phyloP scores from a whole-genome alignment of 1,140 invertebrate genomes.

The Planococcus citri region DNA sequence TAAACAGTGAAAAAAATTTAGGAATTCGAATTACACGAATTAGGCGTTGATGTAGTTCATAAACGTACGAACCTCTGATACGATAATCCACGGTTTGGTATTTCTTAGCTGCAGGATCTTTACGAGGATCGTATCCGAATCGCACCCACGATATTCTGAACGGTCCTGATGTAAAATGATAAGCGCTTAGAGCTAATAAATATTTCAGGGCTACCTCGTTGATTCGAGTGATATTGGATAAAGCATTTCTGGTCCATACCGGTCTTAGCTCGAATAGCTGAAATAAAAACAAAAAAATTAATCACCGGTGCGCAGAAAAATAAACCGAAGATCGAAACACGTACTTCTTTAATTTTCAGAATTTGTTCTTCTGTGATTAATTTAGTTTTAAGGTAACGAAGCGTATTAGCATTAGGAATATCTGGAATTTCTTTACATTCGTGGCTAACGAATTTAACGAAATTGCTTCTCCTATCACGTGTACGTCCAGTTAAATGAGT shows the following conservation, averaged over 20 bases:
- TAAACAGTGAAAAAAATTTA: background rate
- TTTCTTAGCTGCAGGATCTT: constrained; percentile 56
- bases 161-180: constrained; percentile 64
- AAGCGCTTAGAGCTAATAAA: constrained; percentile 67
- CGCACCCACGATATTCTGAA: constrained; percentile 76
- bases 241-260: constrained; percentile 68
- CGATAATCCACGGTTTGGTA: constrained; percentile 83
- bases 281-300: constrained; percentile 9
- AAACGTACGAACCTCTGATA: background rate
- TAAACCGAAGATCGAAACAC: constrained; percentile 9
- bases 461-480: constrained; percentile 40
- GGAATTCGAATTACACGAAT: no score
- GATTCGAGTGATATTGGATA: constrained; percentile 51
- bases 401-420: constrained; percentile 39
- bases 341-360: constrained; percentile 38
- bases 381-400: constrained; percentile 39
- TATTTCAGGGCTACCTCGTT: constrained; percentile 53
- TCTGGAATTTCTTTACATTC: constrained; percentile 39
- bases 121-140: constrained; percentile 75
- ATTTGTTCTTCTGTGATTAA: constrained; percentile 36
- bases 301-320: background rate
- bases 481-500: constrained; percentile 40
- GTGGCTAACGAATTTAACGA: constrained; percentile 43
- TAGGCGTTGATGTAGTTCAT: no score
- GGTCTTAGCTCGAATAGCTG: constrained; percentile 61